phyloP scores from a whole-genome alignment of 2,113 vertebrate species.

The Indicator indicator region DNA sequence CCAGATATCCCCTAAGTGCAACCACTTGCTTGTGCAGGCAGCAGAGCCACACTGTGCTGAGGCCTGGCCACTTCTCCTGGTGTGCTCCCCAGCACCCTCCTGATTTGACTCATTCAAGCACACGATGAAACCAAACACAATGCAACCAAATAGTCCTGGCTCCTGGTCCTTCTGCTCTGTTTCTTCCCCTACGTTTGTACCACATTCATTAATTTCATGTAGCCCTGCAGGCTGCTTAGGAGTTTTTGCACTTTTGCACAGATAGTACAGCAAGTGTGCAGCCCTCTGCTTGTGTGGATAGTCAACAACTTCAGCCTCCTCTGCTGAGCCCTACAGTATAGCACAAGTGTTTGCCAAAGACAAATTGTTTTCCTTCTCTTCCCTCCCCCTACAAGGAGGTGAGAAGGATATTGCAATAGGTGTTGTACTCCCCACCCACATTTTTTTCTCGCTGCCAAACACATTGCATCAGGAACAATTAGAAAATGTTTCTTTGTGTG shows the following conservation, averaged over 20 bases:
- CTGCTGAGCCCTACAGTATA: background rate
- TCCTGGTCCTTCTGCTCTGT: background rate
- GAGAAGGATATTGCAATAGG: slow-evolving; percentile 45
- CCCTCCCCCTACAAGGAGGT: background rate
- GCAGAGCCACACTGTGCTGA: accelerated
- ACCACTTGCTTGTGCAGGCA: accelerated
- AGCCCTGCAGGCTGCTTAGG: background rate
- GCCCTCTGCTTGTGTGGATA: background rate
- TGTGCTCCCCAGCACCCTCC: background rate
- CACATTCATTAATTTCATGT: background rate
- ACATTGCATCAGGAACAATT: slow-evolving; percentile 43
- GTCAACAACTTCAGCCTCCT: background rate
- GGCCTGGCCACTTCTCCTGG: background rate
- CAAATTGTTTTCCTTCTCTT: slow-evolving; percentile 10
- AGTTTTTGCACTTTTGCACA: background rate
- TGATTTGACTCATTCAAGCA: background rate
- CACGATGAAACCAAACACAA: background rate
- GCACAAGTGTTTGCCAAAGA: background rate
- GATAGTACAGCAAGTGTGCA: background rate
- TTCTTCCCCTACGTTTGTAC: background rate
- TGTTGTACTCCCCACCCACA: slow-evolving; percentile 36
- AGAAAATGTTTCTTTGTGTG: slow-evolving; percentile 8
- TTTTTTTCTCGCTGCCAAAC: slow-evolving; percentile 50
- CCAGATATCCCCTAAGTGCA: background rate
- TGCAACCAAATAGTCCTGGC: background rate